phyloP scores from a whole-genome alignment of 2,888 invertebrate species.

The Anorthoa munda region DNA sequence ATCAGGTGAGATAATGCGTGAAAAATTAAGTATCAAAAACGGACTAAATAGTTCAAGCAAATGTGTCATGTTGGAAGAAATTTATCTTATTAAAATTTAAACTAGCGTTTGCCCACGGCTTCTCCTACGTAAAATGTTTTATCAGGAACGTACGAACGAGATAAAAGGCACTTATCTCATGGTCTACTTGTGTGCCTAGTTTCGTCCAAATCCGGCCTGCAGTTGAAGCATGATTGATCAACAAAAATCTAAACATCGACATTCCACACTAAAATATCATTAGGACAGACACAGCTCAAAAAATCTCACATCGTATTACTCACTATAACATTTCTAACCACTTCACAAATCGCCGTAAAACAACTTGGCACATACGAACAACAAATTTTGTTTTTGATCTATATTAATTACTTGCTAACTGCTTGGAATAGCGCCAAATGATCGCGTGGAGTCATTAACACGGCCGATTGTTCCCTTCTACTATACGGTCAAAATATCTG shows the following conservation, averaged over 20 bases:
- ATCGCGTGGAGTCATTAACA: conserved; percentile 65
- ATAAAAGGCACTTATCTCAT: too few relatives aligned
- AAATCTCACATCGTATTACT: conserved; percentile 20
- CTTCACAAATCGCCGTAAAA: conserved; percentile 48
- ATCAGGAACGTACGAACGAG: too few relatives aligned
- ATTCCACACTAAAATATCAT: neutral
- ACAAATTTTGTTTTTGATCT: conserved; percentile 64
- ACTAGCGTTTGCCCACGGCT: too few relatives aligned
- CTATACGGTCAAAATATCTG: neutral
- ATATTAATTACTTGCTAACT: conserved; percentile 65
- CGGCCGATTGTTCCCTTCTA: conserved; percentile 56
- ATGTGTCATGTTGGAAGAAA: too few relatives aligned
- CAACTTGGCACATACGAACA: conserved; percentile 60
- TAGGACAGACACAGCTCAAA: neutral
- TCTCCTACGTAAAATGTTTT: too few relatives aligned
- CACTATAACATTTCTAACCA: conserved; percentile 31
- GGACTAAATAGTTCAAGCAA: too few relatives aligned
- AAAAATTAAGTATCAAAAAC: too few relatives aligned
- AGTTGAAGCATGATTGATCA: neutral
- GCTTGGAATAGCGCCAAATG: conserved; percentile 61
- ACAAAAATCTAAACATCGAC: neutral
- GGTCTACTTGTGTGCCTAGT: neutral
- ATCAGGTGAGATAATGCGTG: too few relatives aligned
- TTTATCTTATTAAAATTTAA: too few relatives aligned
- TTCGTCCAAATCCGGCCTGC: neutral